Conservation (phyloP, 2,113 vertebrate genomes). For the Asarcornis scutulata region DNA sequence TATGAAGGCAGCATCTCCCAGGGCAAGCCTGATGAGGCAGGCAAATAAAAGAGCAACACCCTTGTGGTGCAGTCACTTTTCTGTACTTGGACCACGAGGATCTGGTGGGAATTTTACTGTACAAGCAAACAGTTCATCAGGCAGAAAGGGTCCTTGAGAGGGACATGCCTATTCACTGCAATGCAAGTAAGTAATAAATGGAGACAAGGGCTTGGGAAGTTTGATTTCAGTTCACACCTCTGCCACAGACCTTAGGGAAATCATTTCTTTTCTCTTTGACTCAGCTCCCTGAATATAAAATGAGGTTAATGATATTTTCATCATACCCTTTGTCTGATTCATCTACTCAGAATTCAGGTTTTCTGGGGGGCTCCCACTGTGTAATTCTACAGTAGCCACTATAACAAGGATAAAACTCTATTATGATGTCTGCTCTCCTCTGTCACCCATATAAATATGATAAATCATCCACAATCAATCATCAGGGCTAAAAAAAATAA, state of each 20-base stretch:
- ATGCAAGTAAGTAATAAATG: not conserved
- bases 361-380: not conserved
- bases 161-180: not conserved
- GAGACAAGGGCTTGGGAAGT: not conserved
- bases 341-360: constrained; percentile 20
- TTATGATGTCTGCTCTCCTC: constrained; percentile 6
- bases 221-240: constrained; percentile 23
- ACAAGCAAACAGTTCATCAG: not conserved
- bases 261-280: constrained; percentile 17
- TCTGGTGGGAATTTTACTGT: not conserved
- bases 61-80: not conserved
- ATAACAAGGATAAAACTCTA: constrained; percentile 17
- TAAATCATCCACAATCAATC: constrained; percentile 51
- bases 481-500: constrained; percentile 21
- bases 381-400: constrained; percentile 2
- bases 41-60: not conserved
- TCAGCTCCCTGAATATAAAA: constrained; percentile 27
- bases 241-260: constrained; percentile 27
- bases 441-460: constrained; percentile 35
- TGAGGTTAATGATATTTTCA: constrained; percentile 49
- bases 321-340: constrained; percentile 28
- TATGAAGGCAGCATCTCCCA: not conserved
- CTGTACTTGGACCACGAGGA: not conserved
- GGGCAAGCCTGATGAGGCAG: not conserved
- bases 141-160: not conserved